Evolutionary conservation across 2,888 invertebrate species (phyloP).

Genomic region (Platynereis dumerilii): DNA sequence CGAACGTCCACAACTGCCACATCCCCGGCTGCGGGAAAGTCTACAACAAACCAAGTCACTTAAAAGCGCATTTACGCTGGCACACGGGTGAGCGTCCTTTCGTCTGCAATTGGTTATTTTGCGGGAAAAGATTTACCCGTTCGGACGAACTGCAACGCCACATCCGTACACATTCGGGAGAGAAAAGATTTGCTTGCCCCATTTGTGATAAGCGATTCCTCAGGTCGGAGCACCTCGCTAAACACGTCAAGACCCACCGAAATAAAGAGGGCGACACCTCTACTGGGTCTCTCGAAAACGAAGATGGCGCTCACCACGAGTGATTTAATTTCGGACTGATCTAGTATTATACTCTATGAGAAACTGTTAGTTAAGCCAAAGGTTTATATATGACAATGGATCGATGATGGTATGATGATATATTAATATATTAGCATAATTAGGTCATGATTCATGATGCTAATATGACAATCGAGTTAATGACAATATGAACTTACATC

Average conservation of each 20-base stretch:
- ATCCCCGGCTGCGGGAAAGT: slow-evolving; percentile 63
- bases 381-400: too few species aligned
- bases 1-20: slow-evolving; percentile 61
- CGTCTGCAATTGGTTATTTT: slow-evolving; percentile 97
- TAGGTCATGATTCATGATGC: too few species aligned
- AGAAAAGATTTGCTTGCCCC: slow-evolving; percentile 88
- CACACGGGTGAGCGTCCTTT: slow-evolving; percentile 97
- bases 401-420: too few species aligned
- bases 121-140: slow-evolving; percentile 94
- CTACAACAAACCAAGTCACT: slow-evolving; percentile 96
- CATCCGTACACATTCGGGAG: slow-evolving; percentile 87
- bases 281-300: too few species aligned
- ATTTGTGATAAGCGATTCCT: slow-evolving; percentile 77
- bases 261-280: neutral
- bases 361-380: too few species aligned
- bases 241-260: slow-evolving; percentile 5
- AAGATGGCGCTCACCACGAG: too few species aligned
- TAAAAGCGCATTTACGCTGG: slow-evolving; percentile 98
- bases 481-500: too few species aligned
- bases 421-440: too few species aligned
- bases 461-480: too few species aligned
- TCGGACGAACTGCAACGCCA: slow-evolving; percentile 97
- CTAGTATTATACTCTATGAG: too few species aligned
- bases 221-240: neutral
- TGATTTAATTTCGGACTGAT: too few species aligned